phyloP scores from a whole-genome alignment of 2,113 vertebrate genomes.

The Gymnogyps californianus region DNA sequence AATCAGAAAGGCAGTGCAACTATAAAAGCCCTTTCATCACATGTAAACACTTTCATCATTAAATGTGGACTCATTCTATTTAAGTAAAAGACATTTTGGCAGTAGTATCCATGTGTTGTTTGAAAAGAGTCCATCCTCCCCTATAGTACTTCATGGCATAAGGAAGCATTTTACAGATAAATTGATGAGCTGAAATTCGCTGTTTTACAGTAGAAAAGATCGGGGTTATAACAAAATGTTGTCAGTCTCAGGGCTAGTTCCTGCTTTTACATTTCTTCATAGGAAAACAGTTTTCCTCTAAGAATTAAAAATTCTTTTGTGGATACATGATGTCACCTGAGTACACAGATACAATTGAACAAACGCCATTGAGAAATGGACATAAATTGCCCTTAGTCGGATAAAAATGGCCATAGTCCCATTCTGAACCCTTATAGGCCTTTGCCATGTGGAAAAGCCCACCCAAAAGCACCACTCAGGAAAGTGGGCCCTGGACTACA shows the following conservation, averaged over 20 bases:
- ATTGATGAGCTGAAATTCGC: neutral
- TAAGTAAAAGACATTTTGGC: slow-evolving; percentile 31
- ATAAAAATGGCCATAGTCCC: neutral
- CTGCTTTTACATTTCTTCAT: neutral
- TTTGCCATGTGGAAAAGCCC: neutral
- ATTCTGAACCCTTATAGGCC: neutral
- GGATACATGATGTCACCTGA: neutral
- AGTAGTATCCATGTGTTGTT: neutral
- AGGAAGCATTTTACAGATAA: neutral
- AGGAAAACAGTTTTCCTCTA: neutral
- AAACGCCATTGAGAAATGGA: neutral
- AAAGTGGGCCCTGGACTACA: neutral
- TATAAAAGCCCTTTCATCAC: neutral
- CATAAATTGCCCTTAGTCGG: neutral
- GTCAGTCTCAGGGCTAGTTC: neutral
- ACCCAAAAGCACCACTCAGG: neutral
- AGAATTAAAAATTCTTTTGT: neutral
- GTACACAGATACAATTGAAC: neutral
- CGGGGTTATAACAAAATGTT: neutral
- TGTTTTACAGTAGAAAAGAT: neutral
- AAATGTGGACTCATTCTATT: neutral
- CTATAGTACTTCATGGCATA: neutral
- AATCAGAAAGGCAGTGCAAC: neutral
- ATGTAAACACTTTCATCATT: neutral
- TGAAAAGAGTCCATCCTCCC: neutral